Base-by-base conservation (phyloP, 1,140 invertebrate genomes). In the Zaprionus camerounensis region DNA sequence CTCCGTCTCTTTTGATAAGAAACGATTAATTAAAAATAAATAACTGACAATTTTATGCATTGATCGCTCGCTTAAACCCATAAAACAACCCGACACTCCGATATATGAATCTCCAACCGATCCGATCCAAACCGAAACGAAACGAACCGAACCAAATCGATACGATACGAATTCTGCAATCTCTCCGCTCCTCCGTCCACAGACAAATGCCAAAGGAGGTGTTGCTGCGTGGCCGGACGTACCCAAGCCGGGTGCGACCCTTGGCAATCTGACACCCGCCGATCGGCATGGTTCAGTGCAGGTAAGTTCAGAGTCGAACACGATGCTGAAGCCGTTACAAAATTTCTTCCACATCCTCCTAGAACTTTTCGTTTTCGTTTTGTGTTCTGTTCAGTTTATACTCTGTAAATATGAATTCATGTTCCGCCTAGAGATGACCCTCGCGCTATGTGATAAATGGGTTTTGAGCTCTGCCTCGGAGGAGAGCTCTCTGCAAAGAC, bases 281-380 rank as follows among this genome's bases (percentile, higher is more conserved):
- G 97, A 98, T 94, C 96, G 97, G 93, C 97, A 98, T 94, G 98
- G 98, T 93, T 98, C 97, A 92, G 97, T 98, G 86, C 97, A 98
- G 97, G 97, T 98, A 95, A 95, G 94, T 94, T 92, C 44, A 61
- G 69, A 82, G 81, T 78, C 51, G 34, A 65, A 53, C 17, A 41
- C 51, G 34, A 69, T 44, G 51, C 56, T 36, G 20, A 77, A 59
- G 56, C 17, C 44, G 44, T 12, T 20, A 44, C 24, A 65, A 57
- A 65, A 53, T 51, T 51, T 71, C 20, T 38, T 15, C 15, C 26
- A 46, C 34, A 59, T 51, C 41, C 72, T 51, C 41, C 72, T 61
- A 34, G 66, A 31, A 49, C 28, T 49, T 86, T 56, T 55, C 51
- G 26, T 56, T 41, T 38, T 46, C 31, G 49, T 28, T 62, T 71